Evolutionary conservation across 92 coral and sea anemone genomes (phyloP).

Genomic region (Scolanthus callimorphus): DNA sequence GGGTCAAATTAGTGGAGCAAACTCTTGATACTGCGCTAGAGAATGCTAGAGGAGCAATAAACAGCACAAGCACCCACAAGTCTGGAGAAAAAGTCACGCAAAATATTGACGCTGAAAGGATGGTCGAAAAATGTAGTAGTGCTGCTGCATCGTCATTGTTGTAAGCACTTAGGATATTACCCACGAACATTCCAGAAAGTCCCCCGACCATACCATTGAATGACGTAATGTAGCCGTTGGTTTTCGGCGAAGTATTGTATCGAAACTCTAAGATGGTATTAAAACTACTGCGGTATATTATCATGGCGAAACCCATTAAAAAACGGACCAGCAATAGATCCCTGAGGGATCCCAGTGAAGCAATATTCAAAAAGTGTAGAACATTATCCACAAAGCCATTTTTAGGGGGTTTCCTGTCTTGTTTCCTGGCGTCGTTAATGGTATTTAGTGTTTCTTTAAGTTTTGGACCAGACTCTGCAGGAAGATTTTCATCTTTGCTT

Average conservation of each 20-base stretch:
- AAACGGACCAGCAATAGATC: constrained; percentile 80
- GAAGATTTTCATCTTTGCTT: neutral
- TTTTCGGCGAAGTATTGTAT: constrained; percentile 77
- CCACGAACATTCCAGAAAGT: constrained; percentile 73
- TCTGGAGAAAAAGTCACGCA: constrained; percentile 83
- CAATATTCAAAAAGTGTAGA: constrained; percentile 16
- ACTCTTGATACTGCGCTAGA: constrained; percentile 89
- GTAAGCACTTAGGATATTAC: constrained; percentile 49
- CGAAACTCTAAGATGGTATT: constrained; percentile 83
- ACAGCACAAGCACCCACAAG: constrained; percentile 49
- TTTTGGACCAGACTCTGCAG: neutral
- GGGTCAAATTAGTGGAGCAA: constrained; percentile 68
- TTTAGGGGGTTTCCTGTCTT: constrained; percentile 6
- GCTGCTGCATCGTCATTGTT: constrained; percentile 65
- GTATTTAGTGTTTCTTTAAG: neutral
- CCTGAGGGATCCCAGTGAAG: constrained; percentile 53
- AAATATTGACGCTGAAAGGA: constrained; percentile 57
- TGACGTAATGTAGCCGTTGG: constrained; percentile 85
- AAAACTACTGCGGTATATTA: constrained; percentile 82
- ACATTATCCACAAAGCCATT: constrained; percentile 1
- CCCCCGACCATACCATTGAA: constrained; percentile 78
- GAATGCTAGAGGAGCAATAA: constrained; percentile 71
- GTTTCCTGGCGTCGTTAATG: neutral
- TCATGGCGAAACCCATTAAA: constrained; percentile 81
- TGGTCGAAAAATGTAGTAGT: constrained; percentile 57